These are phyloP conservation scores for Mythimna pallens DNA, from an alignment of 2,888 invertebrate genomes.

Conservation along the genomic window DNA sequence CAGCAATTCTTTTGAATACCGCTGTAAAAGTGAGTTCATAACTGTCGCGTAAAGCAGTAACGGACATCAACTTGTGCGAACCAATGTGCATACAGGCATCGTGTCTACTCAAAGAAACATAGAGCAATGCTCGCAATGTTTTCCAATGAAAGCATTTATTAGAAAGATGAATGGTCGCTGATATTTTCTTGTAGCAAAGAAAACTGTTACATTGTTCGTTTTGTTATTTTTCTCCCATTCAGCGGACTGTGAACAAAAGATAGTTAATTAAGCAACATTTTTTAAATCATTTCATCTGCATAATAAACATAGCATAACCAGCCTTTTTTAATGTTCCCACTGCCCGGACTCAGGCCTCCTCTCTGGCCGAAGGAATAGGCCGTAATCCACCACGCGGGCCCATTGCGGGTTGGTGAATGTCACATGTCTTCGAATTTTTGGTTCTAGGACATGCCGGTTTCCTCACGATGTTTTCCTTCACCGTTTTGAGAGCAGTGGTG, in stretches of 20 bases:
- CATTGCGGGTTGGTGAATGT: no score
- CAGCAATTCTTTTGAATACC: no score
- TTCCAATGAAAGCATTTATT: neutral
- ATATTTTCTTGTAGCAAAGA: conserved; percentile 16
- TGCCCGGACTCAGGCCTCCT: no score
- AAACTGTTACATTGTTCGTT: conserved; percentile 12
- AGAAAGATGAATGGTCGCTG: neutral
- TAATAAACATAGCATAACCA: no score
- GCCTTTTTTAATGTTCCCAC: no score
- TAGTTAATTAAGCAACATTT: conserved; percentile 21
- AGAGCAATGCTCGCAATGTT: neutral
- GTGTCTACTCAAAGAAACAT: neutral
- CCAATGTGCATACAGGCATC: neutral
- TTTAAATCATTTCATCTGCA: neutral
- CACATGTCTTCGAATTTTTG: no score
- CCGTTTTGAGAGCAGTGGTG: no score
- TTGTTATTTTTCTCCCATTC: conserved; percentile 29
- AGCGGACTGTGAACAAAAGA: conserved; percentile 19
- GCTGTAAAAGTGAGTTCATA: neutral
- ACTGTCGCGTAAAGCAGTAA: neutral
- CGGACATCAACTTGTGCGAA: neutral
- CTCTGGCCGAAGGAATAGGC: no score
- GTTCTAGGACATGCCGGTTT: no score
- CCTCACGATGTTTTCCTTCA: no score
- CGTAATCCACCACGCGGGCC: no score